Percentiles rank a stretch among this genome's conserved stretches.
These are phyloP conservation scores for Stegostoma tigrinum DNA, from an alignment of 2,113 vertebrate species.

Conservation along the genomic window DNA sequence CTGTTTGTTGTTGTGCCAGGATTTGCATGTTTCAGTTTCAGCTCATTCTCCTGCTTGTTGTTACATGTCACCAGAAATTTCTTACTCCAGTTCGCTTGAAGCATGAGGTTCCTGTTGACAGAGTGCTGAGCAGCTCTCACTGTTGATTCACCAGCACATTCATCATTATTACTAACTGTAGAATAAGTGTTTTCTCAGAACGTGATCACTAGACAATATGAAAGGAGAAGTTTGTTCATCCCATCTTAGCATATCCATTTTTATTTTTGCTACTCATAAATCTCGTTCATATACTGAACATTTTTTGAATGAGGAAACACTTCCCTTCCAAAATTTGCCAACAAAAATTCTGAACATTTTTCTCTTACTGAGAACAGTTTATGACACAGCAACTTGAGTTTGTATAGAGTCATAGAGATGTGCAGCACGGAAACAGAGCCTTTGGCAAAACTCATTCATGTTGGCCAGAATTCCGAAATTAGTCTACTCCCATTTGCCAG, in stretches of 20 bases:
- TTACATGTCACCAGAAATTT: neutral
- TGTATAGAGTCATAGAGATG: neutral
- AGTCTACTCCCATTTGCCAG: no score
- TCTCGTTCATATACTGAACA: neutral
- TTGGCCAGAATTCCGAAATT: no score
- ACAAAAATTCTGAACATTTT: neutral
- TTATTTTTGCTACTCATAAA: neutral
- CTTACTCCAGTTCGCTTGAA: neutral
- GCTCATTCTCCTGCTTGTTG: slow-evolving; percentile 13
- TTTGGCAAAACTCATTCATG: no score
- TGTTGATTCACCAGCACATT: neutral
- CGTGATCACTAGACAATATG: neutral
- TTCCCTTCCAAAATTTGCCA: neutral
- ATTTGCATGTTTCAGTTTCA: neutral
- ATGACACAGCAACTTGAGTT: neutral
- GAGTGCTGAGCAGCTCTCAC: neutral
- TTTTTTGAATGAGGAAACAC: neutral
- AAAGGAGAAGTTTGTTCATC: neutral
- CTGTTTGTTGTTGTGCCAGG: slow-evolving; percentile 14
- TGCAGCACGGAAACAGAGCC: no score
- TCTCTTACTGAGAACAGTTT: neutral
- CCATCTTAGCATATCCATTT: neutral
- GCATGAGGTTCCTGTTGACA: slow-evolving; percentile 10
- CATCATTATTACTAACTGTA: slow-evolving; percentile 3
- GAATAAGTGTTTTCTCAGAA: neutral